phyloP scores from a whole-genome alignment of 2,113 vertebrate species.

The Scomber colias region DNA sequence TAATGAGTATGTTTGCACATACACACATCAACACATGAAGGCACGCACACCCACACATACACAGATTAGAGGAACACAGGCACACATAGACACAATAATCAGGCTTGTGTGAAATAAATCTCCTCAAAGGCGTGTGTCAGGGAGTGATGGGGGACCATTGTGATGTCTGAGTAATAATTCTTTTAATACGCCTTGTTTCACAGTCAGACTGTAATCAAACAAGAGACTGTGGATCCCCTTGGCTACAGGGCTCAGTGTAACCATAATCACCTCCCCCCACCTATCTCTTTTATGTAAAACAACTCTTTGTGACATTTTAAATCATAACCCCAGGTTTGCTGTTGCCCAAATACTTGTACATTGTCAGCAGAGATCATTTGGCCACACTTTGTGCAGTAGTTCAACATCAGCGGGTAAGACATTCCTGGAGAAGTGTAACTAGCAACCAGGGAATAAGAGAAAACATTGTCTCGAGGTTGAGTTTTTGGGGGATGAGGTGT shows the following conservation, averaged over 20 bases:
- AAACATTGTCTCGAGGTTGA: slow-evolving; percentile 24
- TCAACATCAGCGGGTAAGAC: slow-evolving; percentile 29
- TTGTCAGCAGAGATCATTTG: slow-evolving; percentile 49
- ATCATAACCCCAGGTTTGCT: slow-evolving; percentile 67
- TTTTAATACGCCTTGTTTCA: slow-evolving; percentile 77
- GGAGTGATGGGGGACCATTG: slow-evolving; percentile 69
- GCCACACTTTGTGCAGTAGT: slow-evolving; percentile 12
- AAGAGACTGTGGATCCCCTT: slow-evolving; percentile 69
- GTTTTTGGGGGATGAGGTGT: slow-evolving; percentile 18
- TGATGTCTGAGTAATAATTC: slow-evolving; percentile 75
- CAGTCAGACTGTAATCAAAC: slow-evolving; percentile 77
- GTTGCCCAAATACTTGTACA: slow-evolving; percentile 47
- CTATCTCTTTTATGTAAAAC: slow-evolving; percentile 68
- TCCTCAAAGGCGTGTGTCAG: slow-evolving; percentile 68
- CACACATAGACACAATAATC: slow-evolving; percentile 57
- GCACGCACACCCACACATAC: neutral
- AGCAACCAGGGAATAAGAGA: slow-evolving; percentile 27
- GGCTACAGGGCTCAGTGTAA: slow-evolving; percentile 67
- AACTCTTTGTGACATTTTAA: slow-evolving; percentile 70
- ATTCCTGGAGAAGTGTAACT: slow-evolving; percentile 20
- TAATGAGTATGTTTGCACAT: neutral
- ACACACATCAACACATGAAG: neutral
- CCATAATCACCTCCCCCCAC: slow-evolving; percentile 57
- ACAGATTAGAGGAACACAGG: slow-evolving; percentile 52
- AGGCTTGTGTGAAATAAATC: slow-evolving; percentile 68